These are phyloP conservation scores for Clitarchus hookeri DNA, from an alignment of 2,888 invertebrate genomes.

Conservation along the genomic window DNA sequence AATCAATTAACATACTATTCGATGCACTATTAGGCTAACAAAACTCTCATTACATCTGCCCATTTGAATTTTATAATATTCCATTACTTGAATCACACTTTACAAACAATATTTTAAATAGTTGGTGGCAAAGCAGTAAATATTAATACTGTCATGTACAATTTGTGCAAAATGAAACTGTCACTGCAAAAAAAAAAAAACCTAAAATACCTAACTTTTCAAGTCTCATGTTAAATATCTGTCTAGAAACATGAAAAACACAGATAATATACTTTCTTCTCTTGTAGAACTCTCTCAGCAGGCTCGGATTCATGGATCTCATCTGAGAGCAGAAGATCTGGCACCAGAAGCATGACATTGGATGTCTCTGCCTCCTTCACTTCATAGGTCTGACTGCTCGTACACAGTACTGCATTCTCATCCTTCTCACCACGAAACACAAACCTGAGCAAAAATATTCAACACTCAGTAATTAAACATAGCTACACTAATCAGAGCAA, in stretches of 20 bases:
- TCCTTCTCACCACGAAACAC: constrained; percentile 66
- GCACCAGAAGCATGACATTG: constrained; percentile 79
- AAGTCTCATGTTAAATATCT: no score
- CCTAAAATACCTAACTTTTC: no score
- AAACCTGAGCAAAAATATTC: constrained; percentile 57
- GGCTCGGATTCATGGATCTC: neutral
- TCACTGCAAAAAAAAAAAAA: no score
- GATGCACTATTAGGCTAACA: no score
- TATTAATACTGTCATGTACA: no score
- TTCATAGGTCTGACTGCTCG: constrained; percentile 77
- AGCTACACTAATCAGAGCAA: neutral
- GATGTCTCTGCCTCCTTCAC: constrained; percentile 89
- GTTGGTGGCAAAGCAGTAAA: no score
- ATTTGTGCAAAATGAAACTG: no score
- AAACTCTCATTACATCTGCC: no score
- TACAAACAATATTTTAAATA: no score
- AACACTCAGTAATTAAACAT: neutral
- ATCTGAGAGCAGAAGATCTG: constrained; percentile 58
- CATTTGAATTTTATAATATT: no score
- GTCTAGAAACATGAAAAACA: neutral
- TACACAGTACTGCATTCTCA: constrained; percentile 83
- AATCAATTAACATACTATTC: no score
- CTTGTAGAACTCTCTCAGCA: neutral
- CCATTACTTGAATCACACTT: no score
- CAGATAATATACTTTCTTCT: neutral